Conservation (phyloP, 1,140 invertebrate species). For the Delia radicum region DNA sequence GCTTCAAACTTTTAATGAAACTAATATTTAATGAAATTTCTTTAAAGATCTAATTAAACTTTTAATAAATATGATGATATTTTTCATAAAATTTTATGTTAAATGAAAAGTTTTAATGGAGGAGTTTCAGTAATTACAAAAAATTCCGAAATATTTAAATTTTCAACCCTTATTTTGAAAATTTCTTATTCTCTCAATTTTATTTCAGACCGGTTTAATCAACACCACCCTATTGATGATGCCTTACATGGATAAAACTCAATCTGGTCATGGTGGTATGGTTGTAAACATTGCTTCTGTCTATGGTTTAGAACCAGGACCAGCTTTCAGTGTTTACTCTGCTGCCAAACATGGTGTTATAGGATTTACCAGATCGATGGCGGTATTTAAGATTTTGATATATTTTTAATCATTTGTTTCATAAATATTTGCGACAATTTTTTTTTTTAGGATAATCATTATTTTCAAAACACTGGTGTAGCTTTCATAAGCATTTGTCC, state of each 20-base stretch:
- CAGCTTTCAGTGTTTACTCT: constrained; percentile 55
- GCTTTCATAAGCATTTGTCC: constrained; percentile 47
- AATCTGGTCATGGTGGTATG: constrained; percentile 62
- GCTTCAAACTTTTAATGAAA: too few relatives aligned
- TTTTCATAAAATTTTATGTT: too few relatives aligned
- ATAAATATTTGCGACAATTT: too few relatives aligned
- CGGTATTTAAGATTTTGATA: constrained; percentile 19
- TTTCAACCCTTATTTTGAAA: too few relatives aligned
- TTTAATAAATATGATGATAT: too few relatives aligned
- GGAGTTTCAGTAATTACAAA: too few relatives aligned
- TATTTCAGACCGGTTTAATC: constrained; percentile 43
- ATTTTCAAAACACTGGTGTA: constrained; percentile 43
- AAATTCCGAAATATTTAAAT: too few relatives aligned
- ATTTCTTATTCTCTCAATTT: too few relatives aligned
- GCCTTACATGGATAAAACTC: constrained; percentile 61
- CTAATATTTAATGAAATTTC: too few relatives aligned
- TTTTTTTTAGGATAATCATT: constrained; percentile 37
- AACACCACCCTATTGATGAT: constrained; percentile 39
- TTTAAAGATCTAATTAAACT: too few relatives aligned
- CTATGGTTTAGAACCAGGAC: constrained; percentile 57
- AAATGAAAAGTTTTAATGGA: too few relatives aligned
- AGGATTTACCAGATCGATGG: constrained; percentile 58
- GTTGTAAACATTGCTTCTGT: constrained; percentile 67
- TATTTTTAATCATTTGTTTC: too few relatives aligned
- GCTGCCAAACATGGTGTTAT: constrained; percentile 59